Conservation (phyloP, 2,888 invertebrate species). For the Seira sanloemensis region DNA sequence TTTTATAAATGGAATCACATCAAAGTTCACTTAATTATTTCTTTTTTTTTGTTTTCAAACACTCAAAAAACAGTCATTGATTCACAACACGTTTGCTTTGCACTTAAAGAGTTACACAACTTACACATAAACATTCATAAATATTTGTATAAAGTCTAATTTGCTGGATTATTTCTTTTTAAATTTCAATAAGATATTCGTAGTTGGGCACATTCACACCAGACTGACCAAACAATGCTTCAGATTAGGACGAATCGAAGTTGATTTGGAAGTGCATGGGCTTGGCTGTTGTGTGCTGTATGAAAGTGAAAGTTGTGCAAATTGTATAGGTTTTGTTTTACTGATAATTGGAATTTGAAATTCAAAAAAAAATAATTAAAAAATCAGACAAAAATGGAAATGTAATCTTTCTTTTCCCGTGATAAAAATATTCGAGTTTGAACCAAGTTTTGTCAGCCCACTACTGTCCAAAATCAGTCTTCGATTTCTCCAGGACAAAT, state of each 20-base stretch:
- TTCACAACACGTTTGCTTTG: background rate
- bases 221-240: too few species aligned
- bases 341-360: background rate
- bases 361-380: background rate
- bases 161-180: too few species aligned
- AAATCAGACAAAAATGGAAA: too few species aligned
- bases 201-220: background rate
- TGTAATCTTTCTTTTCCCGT: too few species aligned
- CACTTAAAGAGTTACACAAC: background rate
- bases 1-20: background rate
- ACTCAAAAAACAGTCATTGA: background rate
- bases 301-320: background rate
- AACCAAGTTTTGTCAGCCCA: slow-evolving; percentile 27
- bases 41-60: background rate
- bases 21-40: background rate
- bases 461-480: slow-evolving; percentile 70
- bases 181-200: too few species aligned
- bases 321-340: background rate
- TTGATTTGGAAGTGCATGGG: slow-evolving; percentile 30
- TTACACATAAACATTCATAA: background rate
- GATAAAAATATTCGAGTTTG: background rate
- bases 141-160: too few species aligned
- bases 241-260: slow-evolving; percentile 21
- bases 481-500: slow-evolving; percentile 72
- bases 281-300: background rate